Evolutionary conservation across 2,888 invertebrate species (phyloP), one percentile per base, ranked within the genome.

Genomic region (Seladonia tumulorum): DNA sequence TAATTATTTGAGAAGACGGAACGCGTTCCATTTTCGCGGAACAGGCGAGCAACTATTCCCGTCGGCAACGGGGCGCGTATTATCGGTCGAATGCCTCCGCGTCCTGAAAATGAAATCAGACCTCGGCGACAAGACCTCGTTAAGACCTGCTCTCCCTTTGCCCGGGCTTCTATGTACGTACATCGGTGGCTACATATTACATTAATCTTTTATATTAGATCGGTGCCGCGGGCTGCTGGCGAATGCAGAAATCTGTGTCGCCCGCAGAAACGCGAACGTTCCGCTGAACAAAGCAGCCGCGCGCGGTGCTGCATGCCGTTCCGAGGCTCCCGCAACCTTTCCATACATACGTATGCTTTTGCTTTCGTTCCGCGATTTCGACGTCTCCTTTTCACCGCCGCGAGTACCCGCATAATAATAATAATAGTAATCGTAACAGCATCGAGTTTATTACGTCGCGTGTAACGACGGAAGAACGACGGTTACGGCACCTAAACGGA

Each of bases 101-200:
- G 88, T 75, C 84, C 85, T 78, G 87, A 81, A 87, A 89, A 90
- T 90, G 81, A 87, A 89, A 89, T 89, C 91, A 86, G 80, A 77
- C 81, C 82, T 87, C 84, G 81, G 86, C 84, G 81, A 87, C 84
- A 87, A 90, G 91, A 87, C 83, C 83, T 90, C 89, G 91, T 90
- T 90, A 90, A 82, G 84, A 60, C 81, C 68, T 25, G 68, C 60
- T 47, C 71, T 74, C 60, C 75, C 81, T 76, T 53, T 76, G 76
- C 70, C 25, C 29, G 73, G 63, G 57, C 75, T 53, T 22, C 66
- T 66, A 63, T 66, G 45, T 70, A 25, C 57, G 57, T 53, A 76
- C 73, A n/a, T 78, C 76, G 25, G 25, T 5, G 71, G 60, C 76
- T 57, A 63, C 81, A 39, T 79, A 47, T 86, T 79, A 70, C 86